These are phyloP conservation scores for Oscheius sp. DNA, from an alignment of 1,140 invertebrate species.

Conservation along the genomic window DNA sequence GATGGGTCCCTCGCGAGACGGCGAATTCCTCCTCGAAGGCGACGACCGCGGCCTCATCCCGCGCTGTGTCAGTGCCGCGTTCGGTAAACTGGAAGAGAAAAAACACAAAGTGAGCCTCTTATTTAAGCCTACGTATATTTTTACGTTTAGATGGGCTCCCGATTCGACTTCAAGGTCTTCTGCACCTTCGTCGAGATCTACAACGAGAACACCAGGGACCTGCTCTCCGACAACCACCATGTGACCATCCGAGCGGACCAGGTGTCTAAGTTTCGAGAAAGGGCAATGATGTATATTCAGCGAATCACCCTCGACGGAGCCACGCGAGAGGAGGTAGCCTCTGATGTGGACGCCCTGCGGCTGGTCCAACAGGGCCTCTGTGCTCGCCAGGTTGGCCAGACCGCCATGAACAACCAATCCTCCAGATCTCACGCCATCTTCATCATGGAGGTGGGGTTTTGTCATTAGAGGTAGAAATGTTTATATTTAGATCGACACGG, in stretches of 20 bases:
- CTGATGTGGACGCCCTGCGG: slow-evolving; percentile 12
- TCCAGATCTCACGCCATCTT: slow-evolving; percentile 64
- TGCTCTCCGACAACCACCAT: slow-evolving; percentile 57
- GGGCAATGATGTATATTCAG: no score
- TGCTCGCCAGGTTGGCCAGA: slow-evolving; percentile 61
- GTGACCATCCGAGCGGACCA: slow-evolving; percentile 51
- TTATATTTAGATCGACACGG: slow-evolving; percentile 19
- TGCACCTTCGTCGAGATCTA: slow-evolving; percentile 64
- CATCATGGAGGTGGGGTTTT: slow-evolving; percentile 45
- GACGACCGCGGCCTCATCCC: slow-evolving; percentile 74
- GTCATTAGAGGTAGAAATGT: background rate
- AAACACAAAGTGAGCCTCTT: no score
- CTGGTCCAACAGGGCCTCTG: slow-evolving; percentile 50
- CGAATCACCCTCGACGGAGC: slow-evolving; percentile 12
- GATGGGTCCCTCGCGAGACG: slow-evolving; percentile 65
- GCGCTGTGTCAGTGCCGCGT: slow-evolving; percentile 75
- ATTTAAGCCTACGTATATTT: no score
- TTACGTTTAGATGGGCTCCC: no score
- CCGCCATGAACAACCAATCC: slow-evolving; percentile 63
- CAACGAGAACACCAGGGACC: slow-evolving; percentile 64
- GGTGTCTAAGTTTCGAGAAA: no score
- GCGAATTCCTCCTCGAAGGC: slow-evolving; percentile 61
- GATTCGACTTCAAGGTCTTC: background rate
- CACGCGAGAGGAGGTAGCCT: background rate
- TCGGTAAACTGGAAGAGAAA: slow-evolving; percentile 63